Evolutionary conservation across 1,140 invertebrate genomes (phyloP).

Genomic region (Telenomus remus): DNA sequence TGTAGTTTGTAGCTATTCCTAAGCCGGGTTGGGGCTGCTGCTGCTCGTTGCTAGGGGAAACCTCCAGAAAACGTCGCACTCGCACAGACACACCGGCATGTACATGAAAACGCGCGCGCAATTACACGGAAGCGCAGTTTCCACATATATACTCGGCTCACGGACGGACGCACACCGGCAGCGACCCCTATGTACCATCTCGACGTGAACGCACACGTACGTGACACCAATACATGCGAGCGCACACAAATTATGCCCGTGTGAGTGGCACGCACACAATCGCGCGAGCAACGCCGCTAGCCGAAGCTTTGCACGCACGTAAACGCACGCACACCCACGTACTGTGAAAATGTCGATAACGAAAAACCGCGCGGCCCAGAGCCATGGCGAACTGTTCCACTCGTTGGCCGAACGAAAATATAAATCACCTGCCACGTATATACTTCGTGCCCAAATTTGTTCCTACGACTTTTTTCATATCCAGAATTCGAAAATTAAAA

Average conservation of each 20-base stretch:
- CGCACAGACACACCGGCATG: conserved; percentile 45
- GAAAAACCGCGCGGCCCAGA: conserved; percentile 70
- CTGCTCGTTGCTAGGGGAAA: conserved; percentile 74
- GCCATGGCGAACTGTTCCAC: conserved; percentile 60
- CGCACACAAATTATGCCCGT: conserved; percentile 25
- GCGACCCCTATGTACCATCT: conserved; percentile 6
- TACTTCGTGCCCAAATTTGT: conserved; percentile 5
- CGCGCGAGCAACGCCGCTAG: conserved; percentile 6
- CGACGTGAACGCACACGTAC: neutral
- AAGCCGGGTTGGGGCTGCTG: conserved; percentile 70
- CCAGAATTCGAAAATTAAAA: too few relatives aligned
- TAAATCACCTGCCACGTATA: conserved; percentile 1
- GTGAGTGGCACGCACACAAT: conserved; percentile 50
- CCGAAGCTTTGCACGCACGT: conserved; percentile 46
- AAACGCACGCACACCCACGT: conserved; percentile 57
- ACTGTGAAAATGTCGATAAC: conserved; percentile 75
- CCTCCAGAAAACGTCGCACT: conserved; percentile 74
- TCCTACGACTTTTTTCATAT: conserved; percentile 1
- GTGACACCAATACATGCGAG: neutral
- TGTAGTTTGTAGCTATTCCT: conserved; percentile 72
- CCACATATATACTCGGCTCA: conserved; percentile 18
- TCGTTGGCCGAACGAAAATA: conserved; percentile 31
- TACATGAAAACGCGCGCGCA: conserved; percentile 28
- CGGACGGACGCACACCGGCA: conserved; percentile 23
- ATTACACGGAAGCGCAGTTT: conserved; percentile 47